phyloP scores from a whole-genome alignment of 2,113 vertebrate species.

The Rallus limicola region DNA sequence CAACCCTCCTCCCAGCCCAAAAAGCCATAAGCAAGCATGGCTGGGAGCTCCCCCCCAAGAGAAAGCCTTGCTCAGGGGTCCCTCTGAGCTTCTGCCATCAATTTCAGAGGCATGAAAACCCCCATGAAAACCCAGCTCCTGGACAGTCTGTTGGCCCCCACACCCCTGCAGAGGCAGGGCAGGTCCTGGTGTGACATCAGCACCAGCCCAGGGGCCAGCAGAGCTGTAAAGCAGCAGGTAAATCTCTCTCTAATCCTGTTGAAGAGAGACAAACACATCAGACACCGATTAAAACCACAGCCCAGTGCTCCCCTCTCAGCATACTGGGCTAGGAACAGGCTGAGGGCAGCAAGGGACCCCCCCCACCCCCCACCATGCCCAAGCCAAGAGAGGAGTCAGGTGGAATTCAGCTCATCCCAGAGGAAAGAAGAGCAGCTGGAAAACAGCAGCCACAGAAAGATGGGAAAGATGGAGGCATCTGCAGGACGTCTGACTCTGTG shows the following conservation, averaged over 20 bases:
- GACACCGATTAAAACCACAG: neutral
- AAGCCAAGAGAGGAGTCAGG: neutral
- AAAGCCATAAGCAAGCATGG: neutral
- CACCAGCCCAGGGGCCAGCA: fast-evolving
- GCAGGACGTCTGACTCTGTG: too few relatives aligned
- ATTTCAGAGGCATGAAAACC: neutral
- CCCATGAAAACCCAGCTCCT: neutral
- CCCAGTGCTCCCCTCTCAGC: fast-evolving
- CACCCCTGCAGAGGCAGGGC: neutral
- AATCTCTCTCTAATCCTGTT: neutral
- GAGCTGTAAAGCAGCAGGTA: neutral
- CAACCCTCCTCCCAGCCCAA: neutral
- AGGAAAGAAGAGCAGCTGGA: neutral
- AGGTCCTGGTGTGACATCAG: neutral
- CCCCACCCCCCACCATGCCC: too few relatives aligned
- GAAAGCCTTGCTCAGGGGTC: neutral
- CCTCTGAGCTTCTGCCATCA: neutral
- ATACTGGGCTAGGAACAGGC: fast-evolving
- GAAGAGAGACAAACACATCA: neutral
- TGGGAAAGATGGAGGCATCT: too few relatives aligned
- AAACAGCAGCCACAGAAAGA: neutral
- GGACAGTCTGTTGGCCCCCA: neutral
- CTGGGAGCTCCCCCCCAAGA: neutral
- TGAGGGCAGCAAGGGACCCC: neutral
- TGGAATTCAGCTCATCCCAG: fast-evolving